Evolutionary conservation across 2,888 invertebrate species (phyloP).

Genomic region (Rapana venosa): DNA sequence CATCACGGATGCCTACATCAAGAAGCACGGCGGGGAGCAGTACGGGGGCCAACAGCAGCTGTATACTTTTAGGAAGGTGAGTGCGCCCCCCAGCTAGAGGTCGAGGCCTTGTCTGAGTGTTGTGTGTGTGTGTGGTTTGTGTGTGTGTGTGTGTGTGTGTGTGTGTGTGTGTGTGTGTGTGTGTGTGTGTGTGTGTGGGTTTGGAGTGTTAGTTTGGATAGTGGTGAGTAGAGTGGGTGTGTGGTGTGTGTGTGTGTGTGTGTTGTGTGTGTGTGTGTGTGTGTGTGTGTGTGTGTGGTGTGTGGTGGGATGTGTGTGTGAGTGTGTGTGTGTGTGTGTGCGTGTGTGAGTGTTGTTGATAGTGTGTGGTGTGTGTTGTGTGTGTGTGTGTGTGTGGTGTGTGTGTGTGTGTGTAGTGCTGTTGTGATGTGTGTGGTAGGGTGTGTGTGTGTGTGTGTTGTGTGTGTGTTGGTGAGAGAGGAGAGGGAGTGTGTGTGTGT

Average conservation of each 20-base stretch:
- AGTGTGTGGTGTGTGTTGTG: no score
- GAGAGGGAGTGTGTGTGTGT: no score
- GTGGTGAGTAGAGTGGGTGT: background rate
- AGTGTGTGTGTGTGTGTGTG: no score
- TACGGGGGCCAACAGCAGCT: slow-evolving; percentile 54
- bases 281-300: no score
- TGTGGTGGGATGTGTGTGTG: no score
- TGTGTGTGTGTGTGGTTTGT: background rate
- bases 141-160: background rate
- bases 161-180: slow-evolving; percentile 1
- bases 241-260: background rate
- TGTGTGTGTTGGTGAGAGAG: no score
- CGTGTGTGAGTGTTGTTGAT: no score
- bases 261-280: background rate
- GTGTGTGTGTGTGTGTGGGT: slow-evolving; percentile 1
- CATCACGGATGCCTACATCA: slow-evolving; percentile 49
- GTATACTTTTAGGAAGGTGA: slow-evolving; percentile 57
- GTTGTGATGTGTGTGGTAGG: no score
- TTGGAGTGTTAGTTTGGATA: background rate
- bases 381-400: background rate
- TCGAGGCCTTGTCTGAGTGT: background rate
- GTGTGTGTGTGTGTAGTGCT: no score
- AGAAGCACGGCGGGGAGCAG: slow-evolving; percentile 51
- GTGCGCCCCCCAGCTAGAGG: background rate
- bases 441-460: no score